Percentiles rank a stretch among this genome's conserved stretches.
These are phyloP conservation scores for Xestia rhomboidea DNA, from an alignment of 2,888 invertebrate species.

Conservation along the genomic window DNA sequence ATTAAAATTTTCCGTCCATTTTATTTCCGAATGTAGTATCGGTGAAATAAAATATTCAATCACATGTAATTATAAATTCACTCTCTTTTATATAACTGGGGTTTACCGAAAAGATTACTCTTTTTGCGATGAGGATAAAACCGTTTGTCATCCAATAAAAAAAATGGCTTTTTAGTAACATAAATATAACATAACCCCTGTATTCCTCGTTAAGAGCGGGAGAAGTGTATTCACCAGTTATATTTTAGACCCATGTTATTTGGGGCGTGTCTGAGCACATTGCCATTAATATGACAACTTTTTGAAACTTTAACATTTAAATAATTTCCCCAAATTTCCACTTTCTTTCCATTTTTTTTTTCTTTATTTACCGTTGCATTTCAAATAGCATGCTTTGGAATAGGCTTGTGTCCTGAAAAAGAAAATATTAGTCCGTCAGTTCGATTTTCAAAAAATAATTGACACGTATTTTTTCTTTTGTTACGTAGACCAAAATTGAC, in stretches of 20 bases:
- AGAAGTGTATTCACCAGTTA: background rate
- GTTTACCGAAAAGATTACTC: constrained; percentile 18
- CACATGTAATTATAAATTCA: constrained; percentile 34
- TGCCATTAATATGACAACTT: background rate
- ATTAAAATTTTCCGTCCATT: constrained; percentile 4
- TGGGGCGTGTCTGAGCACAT: background rate
- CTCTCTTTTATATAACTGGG: constrained; percentile 14
- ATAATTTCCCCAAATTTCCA: background rate
- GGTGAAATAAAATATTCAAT: constrained; percentile 49
- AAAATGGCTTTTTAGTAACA: background rate
- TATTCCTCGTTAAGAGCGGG: background rate
- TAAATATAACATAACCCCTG: background rate
- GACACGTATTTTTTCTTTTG: too few relatives aligned
- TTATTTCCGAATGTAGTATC: constrained; percentile 19
- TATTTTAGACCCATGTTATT: background rate
- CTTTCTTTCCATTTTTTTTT: too few relatives aligned
- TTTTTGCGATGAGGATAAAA: constrained; percentile 1
- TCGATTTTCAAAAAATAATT: too few relatives aligned
- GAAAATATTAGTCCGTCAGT: too few relatives aligned
- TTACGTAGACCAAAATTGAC: too few relatives aligned
- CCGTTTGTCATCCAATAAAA: background rate
- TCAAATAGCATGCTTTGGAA: too few relatives aligned
- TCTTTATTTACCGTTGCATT: too few relatives aligned
- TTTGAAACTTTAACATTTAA: background rate
- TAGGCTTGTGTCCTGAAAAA: too few relatives aligned